Conservation (phyloP, 2,888 invertebrate genomes). For the Boloria euphrosyne region DNA sequence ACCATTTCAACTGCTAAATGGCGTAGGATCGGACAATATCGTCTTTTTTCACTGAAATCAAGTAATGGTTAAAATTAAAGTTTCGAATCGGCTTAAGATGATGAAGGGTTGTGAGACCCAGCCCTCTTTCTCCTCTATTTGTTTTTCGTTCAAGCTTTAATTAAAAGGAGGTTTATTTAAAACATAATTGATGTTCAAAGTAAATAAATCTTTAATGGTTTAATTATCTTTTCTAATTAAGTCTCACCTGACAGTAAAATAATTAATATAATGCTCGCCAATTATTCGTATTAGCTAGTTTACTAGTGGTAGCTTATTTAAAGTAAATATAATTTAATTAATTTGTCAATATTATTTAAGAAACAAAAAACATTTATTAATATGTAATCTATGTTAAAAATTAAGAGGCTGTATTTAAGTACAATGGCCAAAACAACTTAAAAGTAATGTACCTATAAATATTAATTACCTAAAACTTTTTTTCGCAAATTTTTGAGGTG, state of each 20-base stretch:
- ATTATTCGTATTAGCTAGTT: slow-evolving; percentile 32
- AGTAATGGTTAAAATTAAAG: slow-evolving; percentile 16
- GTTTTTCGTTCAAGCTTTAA: slow-evolving; percentile 80
- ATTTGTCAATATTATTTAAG: not conserved
- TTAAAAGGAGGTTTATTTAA: slow-evolving; percentile 80
- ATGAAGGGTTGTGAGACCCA: slow-evolving; percentile 66
- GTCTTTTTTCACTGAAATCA: slow-evolving; percentile 15
- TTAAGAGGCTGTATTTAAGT: too few species aligned
- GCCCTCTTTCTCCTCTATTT: slow-evolving; percentile 66
- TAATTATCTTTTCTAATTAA: slow-evolving; percentile 80
- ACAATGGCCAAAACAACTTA: not conserved
- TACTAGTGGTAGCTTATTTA: slow-evolving; percentile 20
- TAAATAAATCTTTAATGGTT: slow-evolving; percentile 79
- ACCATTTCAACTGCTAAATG: slow-evolving; percentile 33
- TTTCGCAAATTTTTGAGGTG: not conserved
- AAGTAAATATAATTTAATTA: not conserved
- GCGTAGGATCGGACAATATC: slow-evolving; percentile 22
- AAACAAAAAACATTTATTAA: too few species aligned
- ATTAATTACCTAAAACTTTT: not conserved
- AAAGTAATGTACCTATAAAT: too few species aligned
- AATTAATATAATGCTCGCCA: slow-evolving; percentile 42
- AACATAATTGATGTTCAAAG: slow-evolving; percentile 80
- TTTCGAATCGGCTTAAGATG: slow-evolving; percentile 42
- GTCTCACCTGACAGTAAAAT: slow-evolving; percentile 74
- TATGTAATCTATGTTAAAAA: too few species aligned